Evolutionary conservation across 2,797 vertebrate species (phyloP).

Genomic region (Danionella dracula): DNA sequence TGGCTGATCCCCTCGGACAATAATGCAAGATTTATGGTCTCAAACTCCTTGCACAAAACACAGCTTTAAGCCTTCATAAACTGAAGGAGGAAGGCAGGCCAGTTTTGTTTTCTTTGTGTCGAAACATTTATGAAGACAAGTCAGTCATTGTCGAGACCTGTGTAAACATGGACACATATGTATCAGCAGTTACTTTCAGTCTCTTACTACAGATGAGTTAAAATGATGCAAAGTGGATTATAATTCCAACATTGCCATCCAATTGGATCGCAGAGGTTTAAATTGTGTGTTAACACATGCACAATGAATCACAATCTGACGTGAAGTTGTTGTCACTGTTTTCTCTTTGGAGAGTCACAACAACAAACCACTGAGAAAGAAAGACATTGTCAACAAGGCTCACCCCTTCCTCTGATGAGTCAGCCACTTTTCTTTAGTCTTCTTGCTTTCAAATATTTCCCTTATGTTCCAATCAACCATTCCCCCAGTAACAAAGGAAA

Average conservation of each 20-base stretch:
- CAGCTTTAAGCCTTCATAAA: conserved; percentile 17
- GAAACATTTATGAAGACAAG: conserved; percentile 34
- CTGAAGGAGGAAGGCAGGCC: conserved; percentile 4
- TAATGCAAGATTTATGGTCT: conserved; percentile 11
- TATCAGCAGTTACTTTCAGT: background rate
- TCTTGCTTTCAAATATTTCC: conserved; percentile 30
- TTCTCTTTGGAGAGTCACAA: background rate
- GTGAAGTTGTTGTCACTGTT: conserved; percentile 14
- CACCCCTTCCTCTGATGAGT: conserved; percentile 19
- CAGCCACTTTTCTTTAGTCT: conserved; percentile 28
- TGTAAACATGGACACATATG: conserved; percentile 26
- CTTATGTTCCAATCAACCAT: conserved; percentile 48
- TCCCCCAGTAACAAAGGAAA: conserved; percentile 56
- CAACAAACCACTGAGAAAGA: conserved; percentile 11
- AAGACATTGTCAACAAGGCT: conserved; percentile 51
- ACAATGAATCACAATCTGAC: background rate
- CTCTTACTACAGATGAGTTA: background rate
- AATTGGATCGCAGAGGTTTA: background rate
- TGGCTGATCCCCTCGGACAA: conserved; percentile 3
- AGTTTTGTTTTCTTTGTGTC: conserved; percentile 17
- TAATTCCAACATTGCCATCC: conserved; percentile 11
- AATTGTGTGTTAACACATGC: background rate
- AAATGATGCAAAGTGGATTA: conserved; percentile 2
- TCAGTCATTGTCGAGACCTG: conserved; percentile 31
- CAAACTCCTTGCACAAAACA: conserved; percentile 20